Base-by-base conservation (phyloP, 2,797 vertebrate species). In the Schizopygopsis pylzovi region DNA sequence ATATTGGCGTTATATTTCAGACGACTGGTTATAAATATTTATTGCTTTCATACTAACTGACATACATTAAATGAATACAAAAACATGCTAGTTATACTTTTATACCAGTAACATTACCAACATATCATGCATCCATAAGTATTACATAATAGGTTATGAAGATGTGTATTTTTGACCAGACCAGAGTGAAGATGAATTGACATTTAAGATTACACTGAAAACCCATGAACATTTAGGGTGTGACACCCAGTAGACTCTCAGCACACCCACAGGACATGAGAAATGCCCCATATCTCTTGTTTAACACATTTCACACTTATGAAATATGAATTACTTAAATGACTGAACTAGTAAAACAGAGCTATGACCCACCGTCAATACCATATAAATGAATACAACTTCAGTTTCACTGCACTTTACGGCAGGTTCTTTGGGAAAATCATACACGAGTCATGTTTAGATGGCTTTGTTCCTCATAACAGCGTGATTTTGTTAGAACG, bases 271-370 rank as follows among this genome's bases (percentile, higher is more conserved):
- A 9, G 22, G n/a, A 61, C 71, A 43, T 79, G 4, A 54, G n/a
- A 41, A 76, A 45, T 52, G n/a, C 49, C 18, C 73, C 47, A 70
- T 84, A 84, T 84, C 63, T 79, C 37, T 43, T 28, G n/a, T 79
- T 45, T 79, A 78, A 78, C 63, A 84, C 63, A 78, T 78, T 78
- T 84, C 75, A 56, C 33, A 33, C 33, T 54, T 68, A 41, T 77
- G 4, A 77, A 56, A 33, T 15, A 56, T 4, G 18, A 25, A 25
- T 43, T 2, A 77, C 33, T n/a, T 22, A 77, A 77, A 54, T 54
- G 11, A 41, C 4, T 1, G 0, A n/a, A 76, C 10, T 54, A 33
- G 28, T 33, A 12, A 39, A 41, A n/a, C 76, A 41, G 3, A 39
- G 3, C 18, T n/a, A 9, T 15, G 52, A 59, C 41, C 12, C 22